Conservation (phyloP, 1,140 invertebrate species). For the Trichonephila inaurata region DNA sequence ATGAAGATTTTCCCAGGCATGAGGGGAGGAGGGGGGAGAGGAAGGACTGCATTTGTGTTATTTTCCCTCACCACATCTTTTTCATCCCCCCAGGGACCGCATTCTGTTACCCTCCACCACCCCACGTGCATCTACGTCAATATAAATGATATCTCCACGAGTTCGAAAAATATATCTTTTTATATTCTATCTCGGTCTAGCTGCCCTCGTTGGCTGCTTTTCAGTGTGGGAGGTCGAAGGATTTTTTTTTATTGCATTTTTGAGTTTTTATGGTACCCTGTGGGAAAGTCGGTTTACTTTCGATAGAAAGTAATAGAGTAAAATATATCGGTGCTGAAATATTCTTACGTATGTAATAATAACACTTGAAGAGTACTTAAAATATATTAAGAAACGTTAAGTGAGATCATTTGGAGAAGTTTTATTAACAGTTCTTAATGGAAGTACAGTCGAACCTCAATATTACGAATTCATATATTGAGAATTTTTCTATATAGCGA, state of each 20-base stretch:
- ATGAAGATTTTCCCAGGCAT: background rate
- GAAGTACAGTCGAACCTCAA: no score
- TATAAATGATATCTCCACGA: conserved; percentile 57
- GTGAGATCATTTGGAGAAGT: no score
- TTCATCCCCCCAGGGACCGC: background rate
- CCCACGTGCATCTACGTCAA: conserved; percentile 30
- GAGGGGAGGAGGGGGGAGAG: background rate
- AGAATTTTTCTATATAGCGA: no score
- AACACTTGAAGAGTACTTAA: no score
- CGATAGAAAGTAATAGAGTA: no score
- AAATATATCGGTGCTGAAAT: no score
- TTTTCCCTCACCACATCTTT: conserved; percentile 18
- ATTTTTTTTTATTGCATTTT: background rate
- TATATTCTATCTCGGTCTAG: conserved; percentile 19
- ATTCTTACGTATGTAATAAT: no score
- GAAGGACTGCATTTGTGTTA: background rate
- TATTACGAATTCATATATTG: no score
- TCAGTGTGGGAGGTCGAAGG: background rate
- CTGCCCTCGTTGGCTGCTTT: background rate
- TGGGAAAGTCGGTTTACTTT: background rate
- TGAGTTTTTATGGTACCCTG: background rate
- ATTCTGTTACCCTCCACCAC: background rate
- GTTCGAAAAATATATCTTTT: background rate
- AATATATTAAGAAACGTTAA: no score
- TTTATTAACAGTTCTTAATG: no score